Conservation (phyloP, 2,113 vertebrate species). For the Sorex araneus region DNA sequence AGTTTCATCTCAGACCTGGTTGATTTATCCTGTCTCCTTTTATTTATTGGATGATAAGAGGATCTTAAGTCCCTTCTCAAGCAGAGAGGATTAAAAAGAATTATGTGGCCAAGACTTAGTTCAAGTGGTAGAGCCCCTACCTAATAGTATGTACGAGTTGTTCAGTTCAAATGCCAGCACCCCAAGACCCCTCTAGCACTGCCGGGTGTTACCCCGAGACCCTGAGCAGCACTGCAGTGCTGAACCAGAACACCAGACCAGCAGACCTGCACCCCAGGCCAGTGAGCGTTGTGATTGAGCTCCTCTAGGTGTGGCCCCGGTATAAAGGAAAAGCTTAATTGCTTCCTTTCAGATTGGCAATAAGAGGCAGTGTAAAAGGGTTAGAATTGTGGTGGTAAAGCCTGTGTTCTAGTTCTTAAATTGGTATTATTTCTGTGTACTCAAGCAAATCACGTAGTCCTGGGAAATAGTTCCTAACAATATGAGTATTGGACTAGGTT, state of each 20-base stretch:
- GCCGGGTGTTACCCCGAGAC: too few relatives aligned
- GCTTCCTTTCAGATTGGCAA: not conserved
- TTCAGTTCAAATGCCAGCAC: too few relatives aligned
- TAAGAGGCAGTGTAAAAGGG: not conserved
- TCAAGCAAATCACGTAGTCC: not conserved
- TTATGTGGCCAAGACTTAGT: not conserved
- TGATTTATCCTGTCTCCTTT: not conserved
- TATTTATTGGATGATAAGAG: not conserved
- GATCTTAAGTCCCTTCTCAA: constrained; percentile 19
- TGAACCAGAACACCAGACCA: too few relatives aligned
- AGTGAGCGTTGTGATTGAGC: too few relatives aligned
- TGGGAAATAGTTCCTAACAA: not conserved
- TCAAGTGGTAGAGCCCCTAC: too few relatives aligned
- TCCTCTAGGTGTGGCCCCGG: too few relatives aligned
- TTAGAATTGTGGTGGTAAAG: not conserved
- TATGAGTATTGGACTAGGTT: not conserved
- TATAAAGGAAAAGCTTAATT: not conserved
- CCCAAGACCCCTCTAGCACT: too few relatives aligned
- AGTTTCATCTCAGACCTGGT: constrained; percentile 28
- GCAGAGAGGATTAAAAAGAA: constrained; percentile 21
- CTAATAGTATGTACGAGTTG: too few relatives aligned
- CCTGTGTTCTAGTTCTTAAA: not conserved
- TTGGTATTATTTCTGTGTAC: not conserved
- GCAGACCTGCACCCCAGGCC: too few relatives aligned
- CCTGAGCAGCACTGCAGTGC: too few relatives aligned